Evolutionary conservation across 2,888 invertebrate species (phyloP).

Genomic region (Amiota minor): DNA sequence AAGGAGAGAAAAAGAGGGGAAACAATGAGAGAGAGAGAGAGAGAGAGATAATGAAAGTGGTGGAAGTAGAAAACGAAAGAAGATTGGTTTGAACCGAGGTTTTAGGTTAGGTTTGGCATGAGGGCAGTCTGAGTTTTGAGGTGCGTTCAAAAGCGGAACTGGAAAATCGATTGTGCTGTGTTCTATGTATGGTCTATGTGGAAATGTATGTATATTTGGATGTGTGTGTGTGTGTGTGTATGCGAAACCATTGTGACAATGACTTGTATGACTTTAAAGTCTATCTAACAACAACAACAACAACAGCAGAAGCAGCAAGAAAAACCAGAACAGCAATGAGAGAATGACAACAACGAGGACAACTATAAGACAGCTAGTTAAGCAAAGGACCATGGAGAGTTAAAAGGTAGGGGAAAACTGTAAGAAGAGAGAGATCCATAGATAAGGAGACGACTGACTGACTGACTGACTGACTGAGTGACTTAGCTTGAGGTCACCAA

Average conservation of each 20-base stretch:
- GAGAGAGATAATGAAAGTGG: background rate
- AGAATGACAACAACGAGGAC: slow-evolving; percentile 5
- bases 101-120: background rate
- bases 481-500: slow-evolving; percentile 53
- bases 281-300: slow-evolving; percentile 12
- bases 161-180: slow-evolving; percentile 13
- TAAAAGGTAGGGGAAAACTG: background rate
- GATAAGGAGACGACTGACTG: slow-evolving; percentile 10
- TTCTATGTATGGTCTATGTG: too few species aligned
- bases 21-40: background rate
- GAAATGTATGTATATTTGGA: too few species aligned
- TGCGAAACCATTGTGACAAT: slow-evolving; percentile 18
- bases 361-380: slow-evolving; percentile 28
- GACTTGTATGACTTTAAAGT: slow-evolving; percentile 30
- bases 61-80: too few species aligned
- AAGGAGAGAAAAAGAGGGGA: slow-evolving; percentile 35
- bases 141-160: slow-evolving; percentile 14
- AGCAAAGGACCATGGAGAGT: background rate
- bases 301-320: background rate
- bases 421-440: background rate
- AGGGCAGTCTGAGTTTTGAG: slow-evolving; percentile 1
- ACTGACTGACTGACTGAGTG: slow-evolving; percentile 20
- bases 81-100: background rate
- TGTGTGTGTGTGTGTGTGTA: too few species aligned
- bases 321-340: background rate